Conservation (phyloP, 2,888 invertebrate species). For the Ophion obscuratus region DNA sequence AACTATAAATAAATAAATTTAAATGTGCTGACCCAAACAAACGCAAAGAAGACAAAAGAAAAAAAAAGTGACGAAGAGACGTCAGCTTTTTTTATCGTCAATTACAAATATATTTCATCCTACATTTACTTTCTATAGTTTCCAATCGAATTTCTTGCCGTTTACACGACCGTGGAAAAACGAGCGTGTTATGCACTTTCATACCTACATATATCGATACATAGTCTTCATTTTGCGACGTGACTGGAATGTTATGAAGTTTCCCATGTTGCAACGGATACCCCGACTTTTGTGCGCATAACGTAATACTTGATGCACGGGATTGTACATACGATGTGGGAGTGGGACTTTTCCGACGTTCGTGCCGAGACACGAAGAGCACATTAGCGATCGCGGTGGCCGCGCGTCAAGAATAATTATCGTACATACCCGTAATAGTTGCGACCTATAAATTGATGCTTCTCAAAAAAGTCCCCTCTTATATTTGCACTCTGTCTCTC, state of each 20-base stretch:
- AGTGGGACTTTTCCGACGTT: slow-evolving; percentile 15
- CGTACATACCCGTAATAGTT: slow-evolving; percentile 40
- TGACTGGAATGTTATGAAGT: slow-evolving; percentile 58
- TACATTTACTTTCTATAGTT: neutral
- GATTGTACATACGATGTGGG: slow-evolving; percentile 47
- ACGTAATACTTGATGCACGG: slow-evolving; percentile 25
- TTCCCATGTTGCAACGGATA: slow-evolving; percentile 46
- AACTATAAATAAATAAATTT: too few species aligned
- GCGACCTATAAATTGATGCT: slow-evolving; percentile 15
- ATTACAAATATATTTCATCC: too few species aligned
- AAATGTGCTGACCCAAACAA: neutral
- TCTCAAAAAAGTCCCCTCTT: too few species aligned
- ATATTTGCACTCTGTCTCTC: neutral
- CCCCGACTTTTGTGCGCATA: slow-evolving; percentile 42
- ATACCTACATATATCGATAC: neutral
- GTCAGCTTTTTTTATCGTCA: neutral
- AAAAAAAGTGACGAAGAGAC: neutral
- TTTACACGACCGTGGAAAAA: slow-evolving; percentile 24
- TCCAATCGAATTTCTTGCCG: neutral
- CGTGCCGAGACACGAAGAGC: slow-evolving; percentile 27
- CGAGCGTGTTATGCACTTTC: neutral
- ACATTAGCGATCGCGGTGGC: neutral
- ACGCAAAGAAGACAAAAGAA: neutral
- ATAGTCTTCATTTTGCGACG: slow-evolving; percentile 17
- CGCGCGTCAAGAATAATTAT: slow-evolving; percentile 59